phyloP scores from a whole-genome alignment of 1,140 invertebrate species.

The Saccostrea cuccullata region DNA sequence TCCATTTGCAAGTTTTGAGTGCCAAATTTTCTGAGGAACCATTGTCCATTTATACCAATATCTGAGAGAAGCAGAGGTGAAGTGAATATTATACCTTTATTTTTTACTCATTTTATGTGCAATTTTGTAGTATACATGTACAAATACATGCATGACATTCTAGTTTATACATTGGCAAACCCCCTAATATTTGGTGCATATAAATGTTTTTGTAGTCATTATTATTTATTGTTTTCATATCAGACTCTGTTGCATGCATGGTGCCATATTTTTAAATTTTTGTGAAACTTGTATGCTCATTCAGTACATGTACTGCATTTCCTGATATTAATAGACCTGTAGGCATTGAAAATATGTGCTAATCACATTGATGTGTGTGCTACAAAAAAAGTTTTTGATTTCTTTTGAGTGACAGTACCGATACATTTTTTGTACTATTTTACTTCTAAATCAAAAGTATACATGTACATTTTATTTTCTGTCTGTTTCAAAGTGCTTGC shows the following conservation, averaged over 20 bases:
- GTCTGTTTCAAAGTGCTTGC: too few relatives aligned
- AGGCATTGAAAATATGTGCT: too few relatives aligned
- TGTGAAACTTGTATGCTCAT: background rate
- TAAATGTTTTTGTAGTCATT: conserved; percentile 6
- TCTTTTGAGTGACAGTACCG: too few relatives aligned
- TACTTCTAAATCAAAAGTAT: too few relatives aligned
- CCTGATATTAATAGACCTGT: too few relatives aligned
- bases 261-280: background rate
- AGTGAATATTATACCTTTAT: background rate
- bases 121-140: background rate
- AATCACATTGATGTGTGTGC: too few relatives aligned
- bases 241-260: background rate
- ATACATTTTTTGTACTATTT: too few relatives aligned
- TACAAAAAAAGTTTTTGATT: too few relatives aligned
- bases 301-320: background rate
- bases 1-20: background rate
- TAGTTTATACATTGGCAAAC: background rate
- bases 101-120: conserved; percentile 21
- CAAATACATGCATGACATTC: background rate
- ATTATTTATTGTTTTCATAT: background rate
- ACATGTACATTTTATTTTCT: too few relatives aligned
- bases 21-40: background rate
- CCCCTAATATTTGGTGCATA: background rate
- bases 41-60: background rate
- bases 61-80: background rate